Conservation (phyloP, 2,888 invertebrate genomes). For the Onchidella celtica region DNA sequence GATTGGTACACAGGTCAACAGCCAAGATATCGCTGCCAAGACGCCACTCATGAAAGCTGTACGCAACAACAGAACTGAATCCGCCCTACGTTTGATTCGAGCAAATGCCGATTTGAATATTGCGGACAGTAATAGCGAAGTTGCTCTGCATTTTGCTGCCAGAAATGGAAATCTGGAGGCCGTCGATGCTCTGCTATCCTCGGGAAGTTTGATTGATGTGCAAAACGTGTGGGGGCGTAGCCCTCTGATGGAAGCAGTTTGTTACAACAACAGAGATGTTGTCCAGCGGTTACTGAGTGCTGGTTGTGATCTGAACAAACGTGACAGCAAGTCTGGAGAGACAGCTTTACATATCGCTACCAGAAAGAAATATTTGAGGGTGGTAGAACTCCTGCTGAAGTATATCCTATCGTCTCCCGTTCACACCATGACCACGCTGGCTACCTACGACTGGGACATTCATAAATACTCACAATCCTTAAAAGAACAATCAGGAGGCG, state of each 20-base stretch:
- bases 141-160: slow-evolving; percentile 77
- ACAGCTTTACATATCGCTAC: slow-evolving; percentile 78
- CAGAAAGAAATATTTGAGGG: slow-evolving; percentile 76
- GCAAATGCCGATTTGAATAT: slow-evolving; percentile 75
- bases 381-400: slow-evolving; percentile 72
- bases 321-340: slow-evolving; percentile 76
- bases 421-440: slow-evolving; percentile 73
- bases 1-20: slow-evolving; percentile 74
- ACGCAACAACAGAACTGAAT: slow-evolving; percentile 76
- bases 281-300: slow-evolving; percentile 72
- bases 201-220: slow-evolving; percentile 75
- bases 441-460: slow-evolving; percentile 76
- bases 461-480: slow-evolving; percentile 76
- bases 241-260: slow-evolving; percentile 78
- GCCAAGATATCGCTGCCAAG: slow-evolving; percentile 77
- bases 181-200: slow-evolving; percentile 71
- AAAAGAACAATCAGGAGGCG: slow-evolving; percentile 69
- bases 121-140: slow-evolving; percentile 77
- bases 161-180: slow-evolving; percentile 75
- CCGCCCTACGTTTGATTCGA: slow-evolving; percentile 71
- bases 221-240: slow-evolving; percentile 79
- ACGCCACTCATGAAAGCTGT: slow-evolving; percentile 79
- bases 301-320: slow-evolving; percentile 74
- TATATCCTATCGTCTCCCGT: slow-evolving; percentile 75
- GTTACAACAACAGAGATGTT: slow-evolving; percentile 77